These are phyloP conservation scores for Drosophila santomea DNA, from an alignment of 1,140 invertebrate genomes.

Conservation along the genomic window DNA sequence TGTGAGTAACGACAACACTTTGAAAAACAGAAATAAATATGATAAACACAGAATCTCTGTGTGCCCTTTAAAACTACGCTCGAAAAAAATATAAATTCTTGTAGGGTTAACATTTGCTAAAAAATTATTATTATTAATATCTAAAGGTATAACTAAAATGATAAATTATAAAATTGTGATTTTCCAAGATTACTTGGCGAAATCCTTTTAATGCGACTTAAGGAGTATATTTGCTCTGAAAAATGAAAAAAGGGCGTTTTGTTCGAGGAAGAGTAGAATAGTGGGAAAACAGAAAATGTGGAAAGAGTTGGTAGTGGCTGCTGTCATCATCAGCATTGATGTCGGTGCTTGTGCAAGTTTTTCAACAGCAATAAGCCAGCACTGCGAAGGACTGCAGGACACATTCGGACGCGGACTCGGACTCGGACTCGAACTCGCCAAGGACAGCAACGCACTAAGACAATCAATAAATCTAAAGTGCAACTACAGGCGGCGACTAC, in stretches of 20 bases:
- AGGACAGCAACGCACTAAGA: constrained; percentile 59
- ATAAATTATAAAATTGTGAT: not conserved
- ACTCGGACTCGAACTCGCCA: constrained; percentile 37
- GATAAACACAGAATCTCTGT: not conserved
- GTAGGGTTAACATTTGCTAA: no score
- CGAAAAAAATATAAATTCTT: no score
- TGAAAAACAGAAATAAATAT: constrained; percentile 2
- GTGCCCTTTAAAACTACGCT: not conserved
- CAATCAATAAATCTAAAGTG: constrained; percentile 81
- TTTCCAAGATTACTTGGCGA: not conserved
- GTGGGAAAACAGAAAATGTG: constrained; percentile 9
- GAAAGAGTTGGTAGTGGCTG: constrained; percentile 24
- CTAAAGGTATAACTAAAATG: not conserved
- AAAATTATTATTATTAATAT: not conserved
- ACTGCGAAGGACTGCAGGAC: constrained; percentile 44
- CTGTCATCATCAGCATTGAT: constrained; percentile 76
- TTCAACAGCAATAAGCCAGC: constrained; percentile 60
- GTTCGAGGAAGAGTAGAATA: constrained; percentile 25
- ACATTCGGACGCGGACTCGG: constrained; percentile 20
- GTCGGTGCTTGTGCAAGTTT: constrained; percentile 52
- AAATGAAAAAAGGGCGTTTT: constrained; percentile 41
- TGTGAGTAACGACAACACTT: constrained; percentile 8
- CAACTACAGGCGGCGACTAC: constrained; percentile 52
- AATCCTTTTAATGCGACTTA: constrained; percentile 2
- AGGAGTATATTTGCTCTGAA: not conserved